Evolutionary conservation across 2,888 invertebrate species (phyloP), one percentile per base, ranked within the genome.

Genomic region (Megalurothrips usitatus): DNA sequence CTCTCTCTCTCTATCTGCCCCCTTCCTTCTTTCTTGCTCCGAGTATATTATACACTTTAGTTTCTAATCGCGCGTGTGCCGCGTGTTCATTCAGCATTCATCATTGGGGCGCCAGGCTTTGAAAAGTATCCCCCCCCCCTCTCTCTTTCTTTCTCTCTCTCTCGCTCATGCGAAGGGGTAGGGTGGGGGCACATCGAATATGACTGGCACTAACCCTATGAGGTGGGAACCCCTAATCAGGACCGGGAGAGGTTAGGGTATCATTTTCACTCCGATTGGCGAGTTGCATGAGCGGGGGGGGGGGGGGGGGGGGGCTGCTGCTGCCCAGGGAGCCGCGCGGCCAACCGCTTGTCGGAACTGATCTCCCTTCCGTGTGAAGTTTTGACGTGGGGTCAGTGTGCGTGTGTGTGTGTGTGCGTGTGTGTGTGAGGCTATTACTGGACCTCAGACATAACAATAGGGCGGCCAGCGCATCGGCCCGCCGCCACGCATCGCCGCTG

Each of bases 131-230:
- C n/a, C 28, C 49, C 47, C 78, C 28, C 75, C 17, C 48, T 63
- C 75, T 17, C 68, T 68, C 26, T 78, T 75, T 78, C 34, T 81
- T 80, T 82, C 81, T 82, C 83, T 81, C 84, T 83, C 82, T 83
- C 84, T 83, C 34, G 34, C 34, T 43, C 34, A 2, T 2, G 34
- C 34, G 34, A 43, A 2, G 34, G 34, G 34, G 2, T 6, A 6
- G 6, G 2, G 34, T 43, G 34, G 34, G 34, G 34, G 34, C 3
- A 43, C 34, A 43, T 43, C 34, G 34, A n/a, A n/a, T n/a, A n/a
- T n/a, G n/a, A n/a, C n/a, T n/a, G n/a, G n/a, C n/a, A n/a, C n/a
- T n/a, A n/a, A n/a, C n/a, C n/a, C n/a, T n/a, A n/a, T n/a, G n/a
- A n/a, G n/a, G n/a, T n/a, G n/a, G n/a, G n/a, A n/a, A n/a, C n/a